Evolutionary conservation across 2,888 invertebrate species (phyloP).

Genomic region (Adelphocoris suturalis): DNA sequence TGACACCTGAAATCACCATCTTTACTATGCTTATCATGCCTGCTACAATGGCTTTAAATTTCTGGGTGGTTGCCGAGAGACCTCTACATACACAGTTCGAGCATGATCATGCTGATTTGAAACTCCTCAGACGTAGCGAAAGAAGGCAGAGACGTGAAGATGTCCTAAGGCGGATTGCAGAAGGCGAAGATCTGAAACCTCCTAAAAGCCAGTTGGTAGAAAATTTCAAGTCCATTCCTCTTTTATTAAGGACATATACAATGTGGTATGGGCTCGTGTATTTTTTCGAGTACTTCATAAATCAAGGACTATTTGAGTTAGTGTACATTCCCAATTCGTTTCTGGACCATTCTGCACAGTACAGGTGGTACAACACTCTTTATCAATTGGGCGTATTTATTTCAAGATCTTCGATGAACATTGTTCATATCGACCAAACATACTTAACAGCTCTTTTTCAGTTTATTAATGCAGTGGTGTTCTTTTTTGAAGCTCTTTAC

Average conservation of each 20-base stretch:
- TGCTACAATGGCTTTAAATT: constrained; percentile 73
- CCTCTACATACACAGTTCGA: constrained; percentile 48
- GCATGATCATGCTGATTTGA: constrained; percentile 50
- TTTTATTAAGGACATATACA: constrained; percentile 82
- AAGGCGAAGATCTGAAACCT: neutral
- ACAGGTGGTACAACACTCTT: constrained; percentile 89
- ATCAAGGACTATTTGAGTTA: constrained; percentile 90
- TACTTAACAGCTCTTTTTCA: constrained; percentile 85
- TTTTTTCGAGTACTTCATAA: constrained; percentile 92
- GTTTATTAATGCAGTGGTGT: constrained; percentile 83
- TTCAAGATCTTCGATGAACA: constrained; percentile 89
- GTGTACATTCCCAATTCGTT: constrained; percentile 83
- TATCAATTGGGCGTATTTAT: constrained; percentile 92
- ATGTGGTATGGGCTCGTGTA: constrained; percentile 88
- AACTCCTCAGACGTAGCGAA: constrained; percentile 1
- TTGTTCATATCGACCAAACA: constrained; percentile 84
- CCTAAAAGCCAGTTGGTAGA: constrained; percentile 18
- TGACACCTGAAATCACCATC: constrained; percentile 74
- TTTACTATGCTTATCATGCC: constrained; percentile 75
- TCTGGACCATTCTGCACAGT: constrained; percentile 83
- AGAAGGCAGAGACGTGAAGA: neutral
- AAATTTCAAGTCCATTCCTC: constrained; percentile 55
- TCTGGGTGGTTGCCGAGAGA: constrained; percentile 65
- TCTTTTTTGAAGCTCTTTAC: constrained; percentile 83
- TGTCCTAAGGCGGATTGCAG: neutral